Base-by-base conservation (phyloP, 2,888 invertebrate genomes). In the Ochropacha duplaris region DNA sequence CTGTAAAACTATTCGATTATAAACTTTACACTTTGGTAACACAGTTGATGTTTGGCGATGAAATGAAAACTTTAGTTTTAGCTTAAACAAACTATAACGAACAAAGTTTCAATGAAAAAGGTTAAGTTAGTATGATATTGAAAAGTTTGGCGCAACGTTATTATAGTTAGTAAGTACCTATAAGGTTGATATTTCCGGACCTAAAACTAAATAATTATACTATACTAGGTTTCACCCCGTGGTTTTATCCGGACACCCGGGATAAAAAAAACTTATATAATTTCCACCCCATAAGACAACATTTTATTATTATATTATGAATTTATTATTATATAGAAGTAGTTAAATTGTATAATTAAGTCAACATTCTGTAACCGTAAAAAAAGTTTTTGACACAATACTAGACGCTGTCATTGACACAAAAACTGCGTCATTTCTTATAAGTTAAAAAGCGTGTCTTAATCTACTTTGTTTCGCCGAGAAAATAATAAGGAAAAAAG, bases 51-150 rank as follows among this genome's bases (percentile, higher is more conserved):
- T 36, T 16, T 22, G 36, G 34, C 12, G 24, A 16, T 54, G 36
- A 24, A 36, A 22, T 9, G 50, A 51, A 61, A 69, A 69, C 61
- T 68, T 60, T 22, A 31, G 54, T 55, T 54, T 57, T 57, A 61
- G 57, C 62, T 49, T 54, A 50, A 58, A 60, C 56, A 39, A 22
- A 34, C 56, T 54, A 64, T 64, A 61, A 44, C 62, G 56, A 68
- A 64, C 59, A n/a, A 60, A 60, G 49, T 69, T 69, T 57, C 34
- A 49, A 44, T 54, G 54, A 59, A 60, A 69, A 66, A 66, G 63
- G 59, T 66, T 44, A 66, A 50, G 26, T 26, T 22, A 54, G 54
- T 54, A 26, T 16, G 12, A 54, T 56, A 57, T 49, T 31, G 58
- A 69, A 56, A n/a, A 59, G 54, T 58, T 59, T 50, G 22, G 50